These are phyloP conservation scores for Caenorhabditis sp. DNA, from an alignment of 2,888 invertebrate species.

Conservation along the genomic window DNA sequence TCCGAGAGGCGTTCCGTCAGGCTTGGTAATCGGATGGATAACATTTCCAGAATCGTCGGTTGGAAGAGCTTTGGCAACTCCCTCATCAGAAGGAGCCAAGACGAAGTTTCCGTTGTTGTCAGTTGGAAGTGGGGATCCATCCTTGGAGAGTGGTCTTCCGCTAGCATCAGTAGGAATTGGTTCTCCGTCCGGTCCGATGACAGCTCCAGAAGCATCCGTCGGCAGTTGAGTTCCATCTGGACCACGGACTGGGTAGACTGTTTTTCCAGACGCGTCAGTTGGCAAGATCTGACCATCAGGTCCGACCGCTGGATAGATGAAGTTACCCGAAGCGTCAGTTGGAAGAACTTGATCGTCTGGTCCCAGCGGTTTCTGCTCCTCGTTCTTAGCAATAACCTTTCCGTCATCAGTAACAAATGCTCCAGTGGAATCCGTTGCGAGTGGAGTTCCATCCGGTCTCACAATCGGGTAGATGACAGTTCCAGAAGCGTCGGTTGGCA, in stretches of 20 bases:
- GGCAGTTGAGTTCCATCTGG: slow-evolving; percentile 54
- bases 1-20: slow-evolving; percentile 58
- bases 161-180: slow-evolving; percentile 54
- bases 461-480: slow-evolving; percentile 24
- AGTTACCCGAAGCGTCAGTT: slow-evolving; percentile 34
- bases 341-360: slow-evolving; percentile 39
- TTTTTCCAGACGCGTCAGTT: slow-evolving; percentile 19
- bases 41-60: slow-evolving; percentile 30
- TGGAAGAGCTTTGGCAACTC: slow-evolving; percentile 6
- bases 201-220: slow-evolving; percentile 51
- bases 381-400: slow-evolving; percentile 10
- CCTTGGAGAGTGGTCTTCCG: slow-evolving; percentile 56
- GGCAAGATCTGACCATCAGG: slow-evolving; percentile 34
- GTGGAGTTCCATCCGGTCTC: slow-evolving; percentile 60
- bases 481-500: slow-evolving; percentile 17
- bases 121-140: slow-evolving; percentile 63
- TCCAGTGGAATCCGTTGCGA: slow-evolving; percentile 60
- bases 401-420: slow-evolving; percentile 53
- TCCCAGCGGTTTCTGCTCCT: slow-evolving; percentile 13
- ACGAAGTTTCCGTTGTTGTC: slow-evolving; percentile 58
- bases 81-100: slow-evolving; percentile 5
- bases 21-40: slow-evolving; percentile 53
- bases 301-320: slow-evolving; percentile 52
- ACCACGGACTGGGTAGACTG: slow-evolving; percentile 38
- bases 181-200: slow-evolving; percentile 38